Conservation (phyloP, 2,113 vertebrate genomes). For the Cyprinus carpio region DNA sequence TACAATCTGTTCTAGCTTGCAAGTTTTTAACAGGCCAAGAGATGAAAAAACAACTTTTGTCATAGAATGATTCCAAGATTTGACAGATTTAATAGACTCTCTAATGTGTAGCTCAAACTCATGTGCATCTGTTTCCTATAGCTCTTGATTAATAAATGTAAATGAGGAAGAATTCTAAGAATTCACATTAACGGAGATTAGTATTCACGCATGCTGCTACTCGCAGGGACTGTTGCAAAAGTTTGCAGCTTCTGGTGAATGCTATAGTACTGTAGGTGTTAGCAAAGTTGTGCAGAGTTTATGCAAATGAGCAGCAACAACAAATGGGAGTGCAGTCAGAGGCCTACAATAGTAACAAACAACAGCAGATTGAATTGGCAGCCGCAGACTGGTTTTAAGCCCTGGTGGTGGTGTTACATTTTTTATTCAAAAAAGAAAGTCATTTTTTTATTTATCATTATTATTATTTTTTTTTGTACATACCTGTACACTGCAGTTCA, state of each 20-base stretch:
- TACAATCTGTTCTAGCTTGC: constrained; percentile 33
- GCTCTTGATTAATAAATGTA: constrained; percentile 2
- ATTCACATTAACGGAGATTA: neutral
- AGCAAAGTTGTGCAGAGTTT: neutral
- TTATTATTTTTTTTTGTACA: too few relatives aligned
- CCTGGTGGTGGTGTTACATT: too few relatives aligned
- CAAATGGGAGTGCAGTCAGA: neutral
- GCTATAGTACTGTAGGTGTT: neutral
- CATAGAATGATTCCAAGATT: neutral
- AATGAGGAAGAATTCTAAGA: neutral
- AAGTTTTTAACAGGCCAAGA: constrained; percentile 18
- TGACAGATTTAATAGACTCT: constrained; percentile 34
- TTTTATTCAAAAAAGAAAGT: too few relatives aligned
- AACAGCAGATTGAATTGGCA: too few relatives aligned
- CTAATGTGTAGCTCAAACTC: constrained; percentile 7
- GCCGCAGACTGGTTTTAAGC: too few relatives aligned
- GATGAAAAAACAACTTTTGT: neutral
- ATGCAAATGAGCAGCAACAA: neutral
- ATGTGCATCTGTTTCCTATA: neutral
- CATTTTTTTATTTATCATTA: too few relatives aligned
- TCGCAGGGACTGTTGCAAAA: neutral
- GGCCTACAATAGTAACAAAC: neutral
- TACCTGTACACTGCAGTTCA: too few relatives aligned
- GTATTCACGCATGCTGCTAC: neutral
- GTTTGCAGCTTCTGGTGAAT: neutral